Evolutionary conservation across 2,888 invertebrate species (phyloP).

Genomic region (Sminthurinus aureus): DNA sequence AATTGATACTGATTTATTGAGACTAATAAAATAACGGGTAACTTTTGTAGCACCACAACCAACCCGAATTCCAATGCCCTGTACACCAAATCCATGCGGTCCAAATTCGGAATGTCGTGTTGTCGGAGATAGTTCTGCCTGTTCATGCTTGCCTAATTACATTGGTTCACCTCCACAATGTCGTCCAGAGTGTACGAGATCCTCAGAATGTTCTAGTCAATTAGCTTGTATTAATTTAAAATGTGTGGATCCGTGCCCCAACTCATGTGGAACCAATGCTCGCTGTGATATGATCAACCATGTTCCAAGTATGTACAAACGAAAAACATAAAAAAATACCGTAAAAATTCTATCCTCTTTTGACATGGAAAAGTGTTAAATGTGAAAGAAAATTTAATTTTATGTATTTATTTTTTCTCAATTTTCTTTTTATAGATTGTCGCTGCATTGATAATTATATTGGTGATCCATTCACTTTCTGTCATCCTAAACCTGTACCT

Average conservation of each 20-base stretch:
- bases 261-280: slow-evolving; percentile 71
- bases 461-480: slow-evolving; percentile 59
- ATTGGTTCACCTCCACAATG: slow-evolving; percentile 71
- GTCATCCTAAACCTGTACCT: slow-evolving; percentile 60
- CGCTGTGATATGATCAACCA: slow-evolving; percentile 61
- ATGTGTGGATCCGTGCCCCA: slow-evolving; percentile 62
- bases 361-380: no score
- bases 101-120: slow-evolving; percentile 71
- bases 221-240: slow-evolving; percentile 74
- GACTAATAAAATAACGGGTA: no score
- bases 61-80: slow-evolving; percentile 8
- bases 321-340: no score
- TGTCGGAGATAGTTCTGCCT: slow-evolving; percentile 64
- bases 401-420: background rate
- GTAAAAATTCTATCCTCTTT: no score
- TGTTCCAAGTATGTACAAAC: slow-evolving; percentile 58
- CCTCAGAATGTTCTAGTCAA: slow-evolving; percentile 76
- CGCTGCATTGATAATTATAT: background rate
- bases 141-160: slow-evolving; percentile 74
- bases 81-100: slow-evolving; percentile 60
- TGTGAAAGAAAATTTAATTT: slow-evolving; percentile 43
- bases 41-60: background rate
- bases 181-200: slow-evolving; percentile 65
- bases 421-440: no score
- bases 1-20: no score